phyloP scores from a whole-genome alignment of 2,888 invertebrate species.

The Myopa tessellatipennis region DNA sequence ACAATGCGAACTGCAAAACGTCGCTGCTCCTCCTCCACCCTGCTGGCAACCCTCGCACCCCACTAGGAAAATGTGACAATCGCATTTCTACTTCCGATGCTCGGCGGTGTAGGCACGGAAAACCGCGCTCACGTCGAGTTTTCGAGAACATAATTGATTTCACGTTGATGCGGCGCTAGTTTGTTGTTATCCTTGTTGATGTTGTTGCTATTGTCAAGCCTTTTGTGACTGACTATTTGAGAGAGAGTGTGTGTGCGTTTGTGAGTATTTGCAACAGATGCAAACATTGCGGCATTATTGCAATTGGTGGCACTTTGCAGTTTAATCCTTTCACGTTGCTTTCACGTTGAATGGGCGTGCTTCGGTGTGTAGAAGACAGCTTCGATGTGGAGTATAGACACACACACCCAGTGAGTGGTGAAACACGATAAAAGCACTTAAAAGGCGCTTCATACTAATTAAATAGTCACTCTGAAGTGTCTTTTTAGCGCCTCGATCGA shows the following conservation, averaged over 20 bases:
- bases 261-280: slow-evolving; percentile 30
- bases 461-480: too few relatives aligned
- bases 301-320: slow-evolving; percentile 36
- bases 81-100: slow-evolving; percentile 34
- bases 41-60: not conserved
- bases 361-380: not conserved
- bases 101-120: slow-evolving; percentile 2
- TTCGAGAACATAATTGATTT: slow-evolving; percentile 38
- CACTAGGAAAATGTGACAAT: slow-evolving; percentile 27
- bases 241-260: not conserved
- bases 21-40: not conserved
- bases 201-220: slow-evolving; percentile 13
- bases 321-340: slow-evolving; percentile 34
- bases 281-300: slow-evolving; percentile 36
- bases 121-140: slow-evolving; percentile 26
- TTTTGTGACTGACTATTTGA: not conserved
- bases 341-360: slow-evolving; percentile 5
- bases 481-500: too few relatives aligned
- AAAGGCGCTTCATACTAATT: not conserved
- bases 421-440: not conserved
- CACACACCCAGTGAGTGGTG: not conserved
- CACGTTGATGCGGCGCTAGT: slow-evolving; percentile 33
- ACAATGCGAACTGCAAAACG: not conserved
- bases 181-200: slow-evolving; percentile 15
- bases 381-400: too few relatives aligned